These are phyloP conservation scores for Tetheella fluctuosa DNA, from an alignment of 2,888 invertebrate genomes.

Conservation along the genomic window DNA sequence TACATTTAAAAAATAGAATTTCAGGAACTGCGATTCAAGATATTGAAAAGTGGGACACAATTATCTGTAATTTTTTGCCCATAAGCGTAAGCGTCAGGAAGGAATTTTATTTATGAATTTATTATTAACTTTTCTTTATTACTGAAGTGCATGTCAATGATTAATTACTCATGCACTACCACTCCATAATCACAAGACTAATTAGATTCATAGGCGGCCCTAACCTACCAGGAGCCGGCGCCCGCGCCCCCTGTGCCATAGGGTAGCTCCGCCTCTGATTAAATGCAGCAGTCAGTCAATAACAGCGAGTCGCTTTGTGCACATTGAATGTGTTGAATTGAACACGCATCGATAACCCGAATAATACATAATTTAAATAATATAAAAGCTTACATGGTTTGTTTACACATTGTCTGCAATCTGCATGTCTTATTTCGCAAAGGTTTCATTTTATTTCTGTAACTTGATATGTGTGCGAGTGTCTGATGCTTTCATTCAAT, in stretches of 20 bases:
- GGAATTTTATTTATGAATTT: too few species aligned
- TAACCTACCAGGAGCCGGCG: background rate
- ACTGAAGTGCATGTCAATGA: background rate
- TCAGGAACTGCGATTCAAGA: too few species aligned
- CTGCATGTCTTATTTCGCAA: background rate
- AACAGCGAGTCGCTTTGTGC: constrained; percentile 25
- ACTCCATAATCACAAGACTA: background rate
- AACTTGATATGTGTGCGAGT: background rate
- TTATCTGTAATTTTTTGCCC: too few species aligned
- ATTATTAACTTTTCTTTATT: background rate
- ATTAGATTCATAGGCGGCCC: background rate
- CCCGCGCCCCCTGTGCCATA: background rate
- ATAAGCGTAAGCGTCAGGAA: too few species aligned
- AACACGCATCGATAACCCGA: background rate
- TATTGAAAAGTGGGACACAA: too few species aligned
- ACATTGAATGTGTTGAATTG: background rate
- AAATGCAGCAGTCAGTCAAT: constrained; percentile 74
- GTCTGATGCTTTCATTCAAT: background rate
- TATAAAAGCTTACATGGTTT: background rate
- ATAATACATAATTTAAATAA: background rate
- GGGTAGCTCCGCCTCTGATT: background rate
- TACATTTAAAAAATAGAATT: too few species aligned
- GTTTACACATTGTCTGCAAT: background rate
- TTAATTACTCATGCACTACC: background rate
- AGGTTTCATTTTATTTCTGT: background rate